Conservation (phyloP, 2,797 vertebrate genomes). For the Pangasius krempfi region DNA sequence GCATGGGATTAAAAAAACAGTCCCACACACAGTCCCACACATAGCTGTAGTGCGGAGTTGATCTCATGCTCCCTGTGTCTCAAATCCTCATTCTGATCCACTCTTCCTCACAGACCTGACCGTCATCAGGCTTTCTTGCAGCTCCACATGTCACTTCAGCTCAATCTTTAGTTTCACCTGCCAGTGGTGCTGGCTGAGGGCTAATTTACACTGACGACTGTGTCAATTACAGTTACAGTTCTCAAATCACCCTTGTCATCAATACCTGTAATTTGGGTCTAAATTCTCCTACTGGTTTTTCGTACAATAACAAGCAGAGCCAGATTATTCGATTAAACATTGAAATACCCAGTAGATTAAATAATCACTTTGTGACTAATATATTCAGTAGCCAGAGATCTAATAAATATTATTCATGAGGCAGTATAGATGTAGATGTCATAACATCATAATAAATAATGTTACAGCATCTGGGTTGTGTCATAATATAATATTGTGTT, state of each 20-base stretch:
- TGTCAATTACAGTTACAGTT: neutral
- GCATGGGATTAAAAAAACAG: neutral
- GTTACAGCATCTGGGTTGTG: neutral
- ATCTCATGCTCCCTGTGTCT: neutral
- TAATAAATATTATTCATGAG: neutral
- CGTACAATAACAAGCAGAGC: neutral
- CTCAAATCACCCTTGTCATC: slow-evolving; percentile 1
- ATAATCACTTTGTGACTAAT: neutral
- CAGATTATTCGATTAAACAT: neutral
- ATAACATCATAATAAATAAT: neutral
- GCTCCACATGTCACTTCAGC: neutral
- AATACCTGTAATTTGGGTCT: neutral
- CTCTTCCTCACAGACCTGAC: neutral
- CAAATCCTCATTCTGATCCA: neutral
- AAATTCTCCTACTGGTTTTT: neutral
- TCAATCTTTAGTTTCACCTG: neutral
- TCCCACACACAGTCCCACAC: neutral
- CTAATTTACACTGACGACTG: neutral
- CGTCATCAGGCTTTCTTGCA: neutral
- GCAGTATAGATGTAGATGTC: neutral
- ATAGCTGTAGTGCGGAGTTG: neutral
- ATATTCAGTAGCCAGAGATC: neutral
- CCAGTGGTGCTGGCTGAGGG: neutral
- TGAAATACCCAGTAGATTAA: neutral
- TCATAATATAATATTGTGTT: neutral